These are phyloP conservation scores for Thunnus albacares DNA, from an alignment of 2,797 vertebrate species.

Conservation along the genomic window DNA sequence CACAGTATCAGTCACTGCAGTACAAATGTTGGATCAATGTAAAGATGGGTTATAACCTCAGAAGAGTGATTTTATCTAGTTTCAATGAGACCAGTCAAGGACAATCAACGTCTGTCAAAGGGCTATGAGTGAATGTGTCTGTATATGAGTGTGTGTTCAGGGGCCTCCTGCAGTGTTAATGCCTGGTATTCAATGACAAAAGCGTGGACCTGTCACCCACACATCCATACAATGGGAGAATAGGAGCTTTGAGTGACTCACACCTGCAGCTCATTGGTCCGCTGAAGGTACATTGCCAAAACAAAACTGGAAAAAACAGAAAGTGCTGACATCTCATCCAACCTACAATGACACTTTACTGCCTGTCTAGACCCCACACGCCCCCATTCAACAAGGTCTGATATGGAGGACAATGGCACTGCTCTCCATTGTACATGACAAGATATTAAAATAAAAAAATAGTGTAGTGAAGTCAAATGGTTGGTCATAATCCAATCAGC, in stretches of 20 bases:
- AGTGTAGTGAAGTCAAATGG: no score
- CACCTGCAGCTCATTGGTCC: slow-evolving; percentile 36
- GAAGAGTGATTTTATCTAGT: background rate
- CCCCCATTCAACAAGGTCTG: background rate
- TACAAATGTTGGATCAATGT: background rate
- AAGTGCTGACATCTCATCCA: slow-evolving; percentile 33
- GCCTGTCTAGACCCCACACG: background rate
- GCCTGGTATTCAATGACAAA: slow-evolving; percentile 34
- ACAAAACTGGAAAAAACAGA: background rate
- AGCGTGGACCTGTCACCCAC: slow-evolving; percentile 37
- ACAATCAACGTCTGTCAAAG: slow-evolving; percentile 22
- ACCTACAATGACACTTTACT: slow-evolving; percentile 15
- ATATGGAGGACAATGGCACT: background rate
- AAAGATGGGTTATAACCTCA: background rate
- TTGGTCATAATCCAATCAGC: no score
- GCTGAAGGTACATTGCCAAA: slow-evolving; percentile 26
- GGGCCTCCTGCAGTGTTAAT: slow-evolving; percentile 36
- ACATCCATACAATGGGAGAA: slow-evolving; percentile 34
- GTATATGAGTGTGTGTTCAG: slow-evolving; percentile 8
- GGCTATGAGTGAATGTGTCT: slow-evolving; percentile 20
- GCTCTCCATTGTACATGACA: no score
- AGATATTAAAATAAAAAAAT: no score
- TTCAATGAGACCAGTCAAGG: slow-evolving; percentile 27
- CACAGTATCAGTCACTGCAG: background rate
- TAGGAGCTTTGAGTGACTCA: slow-evolving; percentile 43